Percentiles rank a stretch among this genome's conserved stretches.
phyloP scores from a whole-genome alignment of 2,113 vertebrate genomes.

The Nettapus auritus region DNA sequence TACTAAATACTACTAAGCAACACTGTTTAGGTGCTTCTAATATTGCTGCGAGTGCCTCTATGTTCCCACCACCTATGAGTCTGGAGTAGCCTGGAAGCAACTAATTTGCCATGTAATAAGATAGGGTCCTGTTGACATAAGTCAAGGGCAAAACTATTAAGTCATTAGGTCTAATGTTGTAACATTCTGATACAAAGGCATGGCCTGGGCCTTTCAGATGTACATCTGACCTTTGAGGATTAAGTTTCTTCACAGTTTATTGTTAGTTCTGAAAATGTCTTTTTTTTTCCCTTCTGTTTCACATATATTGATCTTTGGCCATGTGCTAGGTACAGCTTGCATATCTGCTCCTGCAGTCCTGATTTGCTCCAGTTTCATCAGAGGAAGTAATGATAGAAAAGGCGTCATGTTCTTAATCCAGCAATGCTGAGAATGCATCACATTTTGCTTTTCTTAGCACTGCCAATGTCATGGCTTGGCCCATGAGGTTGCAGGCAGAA shows the following conservation, averaged over 20 bases:
- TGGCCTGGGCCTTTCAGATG: conserved; percentile 42
- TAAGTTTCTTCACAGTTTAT: conserved; percentile 62
- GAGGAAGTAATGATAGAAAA: not conserved
- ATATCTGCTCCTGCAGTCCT: not conserved
- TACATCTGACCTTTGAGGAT: conserved; percentile 63
- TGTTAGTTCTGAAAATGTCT: conserved; percentile 37
- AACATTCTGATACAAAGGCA: conserved; percentile 55
- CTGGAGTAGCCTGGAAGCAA: conserved; percentile 46
- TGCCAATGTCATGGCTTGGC: not conserved
- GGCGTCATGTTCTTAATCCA: not conserved
- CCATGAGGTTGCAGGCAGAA: not conserved
- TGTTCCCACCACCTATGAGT: not conserved
- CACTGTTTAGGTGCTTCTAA: not conserved
- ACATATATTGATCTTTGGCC: not conserved
- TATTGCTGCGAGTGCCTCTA: not conserved
- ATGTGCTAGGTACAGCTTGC: not conserved
- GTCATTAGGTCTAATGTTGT: conserved; percentile 68
- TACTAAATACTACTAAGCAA: not conserved
- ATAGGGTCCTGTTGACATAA: conserved; percentile 67
- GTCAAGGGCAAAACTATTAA: conserved; percentile 62
- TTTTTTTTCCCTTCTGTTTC: not conserved
- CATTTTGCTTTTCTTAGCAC: not conserved
- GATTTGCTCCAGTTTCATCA: not conserved
- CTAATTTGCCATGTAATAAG: conserved; percentile 62
- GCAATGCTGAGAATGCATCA: not conserved